Percentiles rank a stretch among this genome's conserved stretches.
phyloP scores from a whole-genome alignment of 2,797 vertebrate species.

The Rhinella marina region DNA sequence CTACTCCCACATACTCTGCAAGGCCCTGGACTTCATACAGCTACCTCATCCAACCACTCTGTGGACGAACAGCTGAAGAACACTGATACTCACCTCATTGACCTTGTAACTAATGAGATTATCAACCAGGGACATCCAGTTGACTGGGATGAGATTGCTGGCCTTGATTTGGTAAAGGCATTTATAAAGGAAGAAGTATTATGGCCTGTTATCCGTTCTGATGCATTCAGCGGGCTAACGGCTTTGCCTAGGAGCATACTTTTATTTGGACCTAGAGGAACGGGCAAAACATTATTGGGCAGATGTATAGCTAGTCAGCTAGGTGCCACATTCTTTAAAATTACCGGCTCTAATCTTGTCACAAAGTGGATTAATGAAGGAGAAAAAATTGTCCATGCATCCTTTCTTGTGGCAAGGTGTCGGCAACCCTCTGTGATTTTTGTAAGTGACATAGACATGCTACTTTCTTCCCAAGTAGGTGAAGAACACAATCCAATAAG shows the following conservation, averaged over 20 bases:
- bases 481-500: conserved; percentile 92
- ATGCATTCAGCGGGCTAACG: conserved; percentile 92
- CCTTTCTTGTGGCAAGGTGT: conserved; percentile 94
- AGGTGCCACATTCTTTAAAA: conserved; percentile 92
- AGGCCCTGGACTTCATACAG: conserved; percentile 86
- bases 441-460: conserved; percentile 94
- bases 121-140: conserved; percentile 93
- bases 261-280: conserved; percentile 98
- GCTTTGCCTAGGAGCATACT: conserved; percentile 96
- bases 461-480: conserved; percentile 88
- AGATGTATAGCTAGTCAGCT: conserved; percentile 96
- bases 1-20: conserved; percentile 88
- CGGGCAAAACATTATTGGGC: conserved; percentile 93
- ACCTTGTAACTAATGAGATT: conserved; percentile 96
- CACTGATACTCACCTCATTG: conserved; percentile 92
- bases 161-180: conserved; percentile 95
- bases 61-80: conserved; percentile 98
- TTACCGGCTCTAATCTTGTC: conserved; percentile 90
- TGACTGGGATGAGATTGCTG: conserved; percentile 98
- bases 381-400: conserved; percentile 95
- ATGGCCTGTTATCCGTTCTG: conserved; percentile 97
- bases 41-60: conserved; percentile 92
- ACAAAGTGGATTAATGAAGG: conserved; percentile 96
- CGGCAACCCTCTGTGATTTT: conserved; percentile 96
- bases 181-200: conserved; percentile 97